phyloP scores from a whole-genome alignment of 2,797 vertebrate genomes.

The Borostomias antarcticus region DNA sequence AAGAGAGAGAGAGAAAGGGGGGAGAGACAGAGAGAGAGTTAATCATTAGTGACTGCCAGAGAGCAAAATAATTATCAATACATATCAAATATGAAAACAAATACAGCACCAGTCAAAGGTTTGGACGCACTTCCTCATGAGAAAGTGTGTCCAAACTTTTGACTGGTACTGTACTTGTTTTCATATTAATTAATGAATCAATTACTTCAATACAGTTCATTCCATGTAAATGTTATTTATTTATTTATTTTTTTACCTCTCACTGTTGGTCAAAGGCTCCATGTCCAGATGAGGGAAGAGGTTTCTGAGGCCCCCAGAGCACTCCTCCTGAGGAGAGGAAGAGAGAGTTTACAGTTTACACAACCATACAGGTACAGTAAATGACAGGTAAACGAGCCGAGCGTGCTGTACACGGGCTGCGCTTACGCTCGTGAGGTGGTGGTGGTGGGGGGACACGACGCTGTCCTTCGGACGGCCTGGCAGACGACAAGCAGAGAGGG shows the following conservation, averaged over 20 bases:
- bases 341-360: background rate
- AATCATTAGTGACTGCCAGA: background rate
- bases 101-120: too few relatives aligned
- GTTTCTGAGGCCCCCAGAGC: conserved; percentile 78
- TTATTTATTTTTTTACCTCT: conserved; percentile 76
- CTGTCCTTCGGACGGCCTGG: too few relatives aligned
- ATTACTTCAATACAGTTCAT: background rate
- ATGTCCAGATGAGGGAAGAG: conserved; percentile 90
- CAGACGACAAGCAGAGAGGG: conserved; percentile 3
- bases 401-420: too few relatives aligned
- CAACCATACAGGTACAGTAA: too few relatives aligned
- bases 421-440: too few relatives aligned
- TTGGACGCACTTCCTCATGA: too few relatives aligned
- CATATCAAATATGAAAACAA: too few relatives aligned
- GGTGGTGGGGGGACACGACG: too few relatives aligned
- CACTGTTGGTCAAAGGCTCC: conserved; percentile 92
- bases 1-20: background rate
- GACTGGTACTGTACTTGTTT: too few relatives aligned
- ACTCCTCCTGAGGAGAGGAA: conserved; percentile 74
- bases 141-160: too few relatives aligned
- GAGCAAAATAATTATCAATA: too few relatives aligned
- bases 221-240: background rate
- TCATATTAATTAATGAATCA: background rate
- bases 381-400: too few relatives aligned
- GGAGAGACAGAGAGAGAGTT: background rate